Evolutionary conservation across 2,888 invertebrate genomes (phyloP), one percentile per base, ranked within the genome.

Genomic region (Drosophila quinaria): DNA sequence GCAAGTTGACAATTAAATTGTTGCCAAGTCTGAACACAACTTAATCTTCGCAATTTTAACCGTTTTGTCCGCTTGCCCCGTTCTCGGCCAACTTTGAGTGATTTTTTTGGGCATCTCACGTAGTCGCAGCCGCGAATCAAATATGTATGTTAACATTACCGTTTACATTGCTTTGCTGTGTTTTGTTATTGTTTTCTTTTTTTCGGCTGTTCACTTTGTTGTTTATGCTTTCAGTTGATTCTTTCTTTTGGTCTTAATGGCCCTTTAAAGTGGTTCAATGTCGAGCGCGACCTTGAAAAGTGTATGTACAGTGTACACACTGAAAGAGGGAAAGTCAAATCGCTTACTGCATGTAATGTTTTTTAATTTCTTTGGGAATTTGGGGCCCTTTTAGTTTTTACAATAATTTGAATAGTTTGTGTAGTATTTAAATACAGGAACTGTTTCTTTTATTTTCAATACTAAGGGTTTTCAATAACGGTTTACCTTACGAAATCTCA

Each of bases 281-380:
- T 15, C 49, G 25, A 29, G 19, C 0, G 17, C 52, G 84, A 67
- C 84, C 89, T 88, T 84, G 84, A 88, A 65, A 56, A n/a, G 11
- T 33, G 46, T 42, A 44, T 46, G 9, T 44, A 54, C 3, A 52
- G 44, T 11, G 25, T 29, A 6, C n/a, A 19, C 3, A 33, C 22
- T 33, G 72, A 13, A 61, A 61, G 58, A 83, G 78, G 29, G 87
- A 89, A 82, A 88, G 84, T 80, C 4, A 63, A 64, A 39, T 51
- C 15, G 35, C 25, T 51, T 65, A 65, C 44, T 60, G 62, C 73
- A 52, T 63, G 80, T 80, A 76, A 82, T 77, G 64, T 13, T 70
- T 67, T 64, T 73, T 70, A 76, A 76, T 70, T 82, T 81, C 68
- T 35, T 64, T 42, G n/a, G 35, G 37, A 35, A 42, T 22, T 39